These are phyloP conservation scores for Sminthurides aquaticus DNA, from an alignment of 2,888 invertebrate genomes.

Conservation along the genomic window DNA sequence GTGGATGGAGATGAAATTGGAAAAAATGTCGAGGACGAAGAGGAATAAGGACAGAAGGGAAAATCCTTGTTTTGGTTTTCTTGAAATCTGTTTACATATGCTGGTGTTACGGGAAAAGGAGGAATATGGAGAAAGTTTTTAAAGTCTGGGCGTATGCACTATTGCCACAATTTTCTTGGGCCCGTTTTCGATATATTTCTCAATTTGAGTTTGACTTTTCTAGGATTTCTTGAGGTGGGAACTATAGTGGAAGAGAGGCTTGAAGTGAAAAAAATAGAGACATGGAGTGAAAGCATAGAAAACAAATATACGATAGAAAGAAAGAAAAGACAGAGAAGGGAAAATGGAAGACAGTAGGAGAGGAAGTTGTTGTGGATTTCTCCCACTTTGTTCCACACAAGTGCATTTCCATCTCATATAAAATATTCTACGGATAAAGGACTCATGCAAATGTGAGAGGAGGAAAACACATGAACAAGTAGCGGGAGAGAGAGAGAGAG, in stretches of 20 bases:
- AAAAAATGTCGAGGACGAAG: background rate
- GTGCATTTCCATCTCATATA: background rate
- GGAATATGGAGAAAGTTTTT: background rate
- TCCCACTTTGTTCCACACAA: no score
- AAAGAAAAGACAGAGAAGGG: no score
- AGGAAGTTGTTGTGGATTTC: no score
- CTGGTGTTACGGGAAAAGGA: background rate
- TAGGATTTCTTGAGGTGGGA: background rate
- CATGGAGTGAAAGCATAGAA: no score
- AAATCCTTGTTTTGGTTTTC: background rate
- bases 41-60: background rate
- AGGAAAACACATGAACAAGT: no score
- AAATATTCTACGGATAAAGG: background rate
- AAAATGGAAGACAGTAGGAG: no score
- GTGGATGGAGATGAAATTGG: constrained; percentile 2
- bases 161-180: background rate
- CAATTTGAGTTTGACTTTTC: background rate
- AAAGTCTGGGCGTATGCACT: background rate
- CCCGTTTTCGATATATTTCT: background rate
- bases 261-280: background rate
- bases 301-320: no score
- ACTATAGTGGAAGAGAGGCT: background rate
- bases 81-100: constrained; percentile 5
- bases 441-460: background rate
- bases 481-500: background rate